Evolutionary conservation across 2,113 vertebrate genomes (phyloP).

Genomic region (Cebidichthys violaceus): DNA sequence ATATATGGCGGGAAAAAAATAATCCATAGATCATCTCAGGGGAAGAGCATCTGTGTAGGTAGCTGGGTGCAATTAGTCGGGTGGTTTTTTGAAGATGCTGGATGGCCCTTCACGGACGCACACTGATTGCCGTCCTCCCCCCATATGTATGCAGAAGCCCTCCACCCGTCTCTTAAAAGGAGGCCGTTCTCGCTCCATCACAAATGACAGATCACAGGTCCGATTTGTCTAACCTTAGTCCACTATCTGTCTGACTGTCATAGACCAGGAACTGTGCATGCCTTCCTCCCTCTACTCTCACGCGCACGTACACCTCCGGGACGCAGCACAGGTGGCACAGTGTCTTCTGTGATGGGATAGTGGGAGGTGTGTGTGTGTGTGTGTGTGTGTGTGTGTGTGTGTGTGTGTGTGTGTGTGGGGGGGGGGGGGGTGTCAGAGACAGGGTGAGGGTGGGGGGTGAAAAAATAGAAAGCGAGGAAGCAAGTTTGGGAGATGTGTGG

Average conservation of each 20-base stretch:
- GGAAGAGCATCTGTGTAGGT: slow-evolving; percentile 73
- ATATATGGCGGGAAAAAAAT: slow-evolving; percentile 47
- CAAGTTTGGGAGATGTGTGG: slow-evolving; percentile 53
- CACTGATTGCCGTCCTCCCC: slow-evolving; percentile 67
- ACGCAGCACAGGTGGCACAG: slow-evolving; percentile 59
- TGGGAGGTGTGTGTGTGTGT: too few species aligned
- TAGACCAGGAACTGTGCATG: slow-evolving; percentile 12
- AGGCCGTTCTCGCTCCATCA: slow-evolving; percentile 50
- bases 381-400: too few species aligned
- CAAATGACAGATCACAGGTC: slow-evolving; percentile 32
- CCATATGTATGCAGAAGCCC: slow-evolving; percentile 50
- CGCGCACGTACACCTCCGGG: slow-evolving; percentile 18
- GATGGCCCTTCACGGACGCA: slow-evolving; percentile 65
- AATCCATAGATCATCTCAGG: slow-evolving; percentile 62
- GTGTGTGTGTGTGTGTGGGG: too few species aligned
- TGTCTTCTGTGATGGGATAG: slow-evolving; percentile 45
- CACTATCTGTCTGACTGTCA: slow-evolving; percentile 41
- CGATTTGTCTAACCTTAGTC: slow-evolving; percentile 58
- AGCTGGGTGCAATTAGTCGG: slow-evolving; percentile 68
- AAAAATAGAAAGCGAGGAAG: slow-evolving; percentile 25
- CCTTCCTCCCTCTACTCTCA: background rate
- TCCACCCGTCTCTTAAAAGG: slow-evolving; percentile 69
- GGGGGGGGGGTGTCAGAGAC: slow-evolving; percentile 29
- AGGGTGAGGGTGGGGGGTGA: background rate
- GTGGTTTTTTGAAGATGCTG: slow-evolving; percentile 67